Base-by-base conservation (phyloP, 2,888 invertebrate species). In the Branchellion lobata region DNA sequence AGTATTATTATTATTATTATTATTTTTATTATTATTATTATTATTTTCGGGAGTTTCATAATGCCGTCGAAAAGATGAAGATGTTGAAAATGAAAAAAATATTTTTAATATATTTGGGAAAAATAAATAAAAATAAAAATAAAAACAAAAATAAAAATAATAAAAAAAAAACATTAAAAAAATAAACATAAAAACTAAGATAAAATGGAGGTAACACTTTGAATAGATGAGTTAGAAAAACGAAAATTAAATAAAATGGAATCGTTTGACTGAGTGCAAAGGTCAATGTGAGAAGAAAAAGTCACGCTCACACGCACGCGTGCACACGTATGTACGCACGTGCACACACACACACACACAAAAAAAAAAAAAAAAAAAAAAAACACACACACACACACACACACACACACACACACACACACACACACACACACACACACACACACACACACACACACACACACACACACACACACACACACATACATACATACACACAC, bases 1-100 rank as follows among this genome's bases (percentile, higher is more conserved):
- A 65, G 5, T 65, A 65, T 65, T 65, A 65, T 65, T 65, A 65
- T 65, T 65, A 65, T 65, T 65, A 65, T 14, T 14, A 65, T 65
- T 65, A 65, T 14, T 14, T 14, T 8, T 65, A 65, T 65, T n/a
- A 65, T 65, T 65, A 65, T 65, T 65, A 65, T 65, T 65, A 65
- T 65, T 65, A 65, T 47, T 47, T 14, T 47, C 18, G 18, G 8
- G 18, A 47, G 47, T 47, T 47, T 47, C 18, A 14, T 47, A 47
- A 14, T 47, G 18, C 18, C 18, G 18, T n/a, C n/a, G n/a, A n/a
- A n/a, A n/a, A n/a, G n/a, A n/a, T 47, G 47, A 47, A 47, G 18
- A 47, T 47, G 18, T 8, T 47, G 18, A 47, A 47, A 47, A 47
- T 47, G 18, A 18, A 8, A 47, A 14, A 14, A 14, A 47, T 47